A percentile compares a stretch with the other conserved stretches of the same genome.
Evolutionary conservation across 2,888 invertebrate species (phyloP).

Genomic region (Leistus spinibarbis): DNA sequence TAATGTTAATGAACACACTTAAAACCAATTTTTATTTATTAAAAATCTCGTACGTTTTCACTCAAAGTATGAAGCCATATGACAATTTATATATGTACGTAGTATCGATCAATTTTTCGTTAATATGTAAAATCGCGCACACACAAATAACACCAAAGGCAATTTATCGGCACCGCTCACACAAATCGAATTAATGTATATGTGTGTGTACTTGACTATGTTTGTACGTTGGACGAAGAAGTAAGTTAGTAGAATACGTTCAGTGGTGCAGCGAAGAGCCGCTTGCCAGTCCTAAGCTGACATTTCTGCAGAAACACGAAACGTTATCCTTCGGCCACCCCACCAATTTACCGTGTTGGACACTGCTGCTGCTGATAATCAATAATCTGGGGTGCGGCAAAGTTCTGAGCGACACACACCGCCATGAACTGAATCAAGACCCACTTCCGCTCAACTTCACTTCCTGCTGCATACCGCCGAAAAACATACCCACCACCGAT

Average conservation of each 20-base stretch:
- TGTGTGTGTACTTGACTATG: neutral
- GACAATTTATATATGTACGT: constrained; percentile 21
- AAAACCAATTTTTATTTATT: constrained; percentile 42
- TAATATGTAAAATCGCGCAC: neutral
- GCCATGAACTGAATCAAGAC: constrained; percentile 22
- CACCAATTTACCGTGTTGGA: constrained; percentile 6
- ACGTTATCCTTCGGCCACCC: constrained; percentile 17
- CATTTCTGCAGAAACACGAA: constrained; percentile 3
- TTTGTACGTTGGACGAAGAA: neutral
- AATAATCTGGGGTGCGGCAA: constrained; percentile 33
- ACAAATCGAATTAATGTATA: neutral
- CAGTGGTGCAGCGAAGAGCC: neutral
- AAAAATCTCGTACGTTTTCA: constrained; percentile 31
- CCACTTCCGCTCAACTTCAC: constrained; percentile 2
- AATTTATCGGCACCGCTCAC: neutral
- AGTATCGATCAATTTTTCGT: constrained; percentile 17
- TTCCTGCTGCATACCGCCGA: neutral
- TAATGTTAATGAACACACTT: constrained; percentile 46
- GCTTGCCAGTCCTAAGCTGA: constrained; percentile 8
- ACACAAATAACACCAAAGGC: neutral
- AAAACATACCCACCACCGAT: neutral
- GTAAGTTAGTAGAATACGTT: neutral
- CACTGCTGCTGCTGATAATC: constrained; percentile 18
- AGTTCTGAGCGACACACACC: constrained; percentile 28
- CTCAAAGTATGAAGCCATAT: constrained; percentile 46